Base-by-base conservation (phyloP, 1,140 invertebrate species). In the Anastatus disparis region DNA sequence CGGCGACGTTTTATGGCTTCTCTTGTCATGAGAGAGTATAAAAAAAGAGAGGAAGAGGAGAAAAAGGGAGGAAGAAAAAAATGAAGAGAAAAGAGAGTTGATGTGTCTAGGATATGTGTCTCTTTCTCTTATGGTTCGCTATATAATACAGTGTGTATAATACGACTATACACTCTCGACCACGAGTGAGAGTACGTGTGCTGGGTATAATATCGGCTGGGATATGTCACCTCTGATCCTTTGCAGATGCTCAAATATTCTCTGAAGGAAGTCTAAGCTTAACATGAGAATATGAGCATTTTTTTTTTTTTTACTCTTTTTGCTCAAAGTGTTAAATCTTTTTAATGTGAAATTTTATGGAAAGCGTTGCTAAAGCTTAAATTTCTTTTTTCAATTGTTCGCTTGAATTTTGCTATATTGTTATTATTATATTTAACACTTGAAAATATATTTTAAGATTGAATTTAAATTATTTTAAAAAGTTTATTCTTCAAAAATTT, bases 211-310 rank as follows among this genome's bases (percentile, higher is more conserved):
- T 17, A 26, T 31, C 17, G 17, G 40, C 58, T 46, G 31, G 42
- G 40, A 29, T n/a, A n/a, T 66, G 52, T 66, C 64, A 66, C 64
- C 38, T 66, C 52, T 66, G 38, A 66, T 66, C 64, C 52, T 31
- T 44, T 3, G 22, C 24, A 6, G 9, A 13, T 31, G 15, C 15
- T 40, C 4, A 46, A 63, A 63, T 9, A 3, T 10, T 22, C 17
- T 27, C 15, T 13, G 17, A 3, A 22, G 13, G 22, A 59, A 59
- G 10, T 59, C 9, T 27, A n/a, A n/a, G n/a, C n/a, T n/a, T n/a
- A n/a, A n/a, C 24, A 20, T 17, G 42, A 35, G 31, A 2, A 0
- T 17, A 12, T 29, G 61, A 52, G 46, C 4, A 7, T 9, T 15
- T 46, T 46, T 63, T 24, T 52, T 52, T 8, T 7, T 48, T 12